A percentile compares a stretch with the other conserved stretches of the same genome.
These are phyloP conservation scores for Drosophila lacteicornis DNA, from an alignment of 1,140 invertebrate species.

Conservation along the genomic window DNA sequence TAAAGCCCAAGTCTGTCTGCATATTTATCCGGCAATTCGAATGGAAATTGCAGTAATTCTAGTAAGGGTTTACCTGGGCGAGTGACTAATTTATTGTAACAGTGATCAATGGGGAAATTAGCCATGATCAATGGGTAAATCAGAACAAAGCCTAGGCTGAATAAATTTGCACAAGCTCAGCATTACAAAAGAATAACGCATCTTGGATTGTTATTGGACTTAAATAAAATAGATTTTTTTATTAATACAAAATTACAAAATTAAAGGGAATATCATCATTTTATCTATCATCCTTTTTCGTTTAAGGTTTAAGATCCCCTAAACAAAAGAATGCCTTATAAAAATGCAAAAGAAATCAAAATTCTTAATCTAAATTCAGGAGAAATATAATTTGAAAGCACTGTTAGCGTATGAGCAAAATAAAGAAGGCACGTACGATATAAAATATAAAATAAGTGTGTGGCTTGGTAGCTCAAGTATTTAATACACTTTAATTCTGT, in stretches of 20 bases:
- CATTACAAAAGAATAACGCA: too few relatives aligned
- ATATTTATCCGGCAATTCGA: conserved; percentile 6
- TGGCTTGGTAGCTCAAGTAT: neutral
- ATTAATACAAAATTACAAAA: neutral
- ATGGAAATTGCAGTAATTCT: neutral
- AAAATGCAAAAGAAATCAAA: conserved; percentile 18
- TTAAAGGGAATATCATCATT: neutral
- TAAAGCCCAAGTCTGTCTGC: conserved; percentile 8
- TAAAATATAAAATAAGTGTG: neutral
- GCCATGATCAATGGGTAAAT: conserved; percentile 23
- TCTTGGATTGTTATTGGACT: too few relatives aligned
- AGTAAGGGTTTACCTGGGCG: neutral
- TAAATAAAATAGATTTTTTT: too few relatives aligned
- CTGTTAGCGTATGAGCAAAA: neutral
- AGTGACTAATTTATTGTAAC: conserved; percentile 3
- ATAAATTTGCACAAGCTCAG: too few relatives aligned
- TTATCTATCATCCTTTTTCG: neutral
- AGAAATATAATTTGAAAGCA: conserved; percentile 11
- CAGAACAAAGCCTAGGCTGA: neutral
- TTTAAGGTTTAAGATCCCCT: neutral
- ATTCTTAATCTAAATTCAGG: neutral
- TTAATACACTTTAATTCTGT: too few relatives aligned
- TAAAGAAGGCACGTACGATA: neutral
- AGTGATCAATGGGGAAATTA: conserved; percentile 1
- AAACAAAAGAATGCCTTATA: conserved; percentile 23